phyloP scores from a whole-genome alignment of 2,797 vertebrate species.

The Allobates femoralis region DNA sequence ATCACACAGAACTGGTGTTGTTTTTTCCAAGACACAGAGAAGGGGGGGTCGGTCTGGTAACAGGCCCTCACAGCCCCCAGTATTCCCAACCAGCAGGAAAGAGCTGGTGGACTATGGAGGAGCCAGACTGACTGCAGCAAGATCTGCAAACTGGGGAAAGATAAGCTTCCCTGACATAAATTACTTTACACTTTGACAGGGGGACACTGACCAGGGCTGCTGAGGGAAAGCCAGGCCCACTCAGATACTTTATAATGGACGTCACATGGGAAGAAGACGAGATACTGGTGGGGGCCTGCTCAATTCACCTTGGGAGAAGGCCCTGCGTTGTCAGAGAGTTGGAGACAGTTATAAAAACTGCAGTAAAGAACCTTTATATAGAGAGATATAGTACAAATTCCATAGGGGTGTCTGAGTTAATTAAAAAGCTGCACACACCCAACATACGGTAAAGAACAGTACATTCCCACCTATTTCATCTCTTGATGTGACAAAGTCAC shows the following conservation, averaged over 20 bases:
- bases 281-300: slow-evolving; percentile 72
- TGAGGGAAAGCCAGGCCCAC: slow-evolving; percentile 74
- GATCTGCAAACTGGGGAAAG: slow-evolving; percentile 78
- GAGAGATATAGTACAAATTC: not conserved
- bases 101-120: slow-evolving; percentile 75
- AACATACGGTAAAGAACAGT: too few relatives aligned
- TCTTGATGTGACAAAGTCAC: too few relatives aligned
- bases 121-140: slow-evolving; percentile 84
- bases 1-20: slow-evolving; percentile 59
- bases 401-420: too few relatives aligned
- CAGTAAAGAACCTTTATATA: not conserved
- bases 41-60: slow-evolving; percentile 48
- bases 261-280: slow-evolving; percentile 76
- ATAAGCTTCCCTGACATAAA: slow-evolving; percentile 91
- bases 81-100: slow-evolving; percentile 71
- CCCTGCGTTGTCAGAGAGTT: slow-evolving; percentile 67
- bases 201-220: slow-evolving; percentile 89
- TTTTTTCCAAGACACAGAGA: slow-evolving; percentile 66
- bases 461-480: too few relatives aligned
- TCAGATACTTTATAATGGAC: slow-evolving; percentile 77
- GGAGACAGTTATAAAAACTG: not conserved
- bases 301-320: slow-evolving; percentile 73
- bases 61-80: slow-evolving; percentile 62
- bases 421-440: too few relatives aligned
- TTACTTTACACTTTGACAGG: slow-evolving; percentile 89